A percentile compares a stretch with the other conserved stretches of the same genome.
Conservation (phyloP, 1,140 invertebrate genomes). For the Trachelipus rathkii region DNA sequence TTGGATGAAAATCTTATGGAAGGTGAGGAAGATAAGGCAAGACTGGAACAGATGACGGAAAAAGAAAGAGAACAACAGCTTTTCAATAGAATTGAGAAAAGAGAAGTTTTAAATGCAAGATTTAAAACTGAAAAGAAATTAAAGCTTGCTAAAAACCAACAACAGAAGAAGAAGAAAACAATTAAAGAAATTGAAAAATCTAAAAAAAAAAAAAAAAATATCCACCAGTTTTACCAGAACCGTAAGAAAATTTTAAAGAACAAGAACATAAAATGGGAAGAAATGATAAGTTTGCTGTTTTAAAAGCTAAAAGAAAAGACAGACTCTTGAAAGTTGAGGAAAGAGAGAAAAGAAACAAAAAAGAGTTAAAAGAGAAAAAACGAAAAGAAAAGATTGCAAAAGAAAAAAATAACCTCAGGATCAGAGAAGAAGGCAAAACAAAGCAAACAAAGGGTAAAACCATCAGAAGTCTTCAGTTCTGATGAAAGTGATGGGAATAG, state of each 20-base stretch:
- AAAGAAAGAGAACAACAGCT: slow-evolving; percentile 96
- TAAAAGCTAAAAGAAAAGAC: slow-evolving; percentile 86
- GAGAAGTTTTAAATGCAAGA: slow-evolving; percentile 85
- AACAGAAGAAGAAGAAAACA: slow-evolving; percentile 61
- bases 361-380: too few relatives aligned
- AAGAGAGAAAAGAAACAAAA: slow-evolving; percentile 40
- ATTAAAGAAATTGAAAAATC: neutral
- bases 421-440: neutral
- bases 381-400: slow-evolving; percentile 39
- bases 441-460: too few relatives aligned
- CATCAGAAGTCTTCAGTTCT: slow-evolving; percentile 85
- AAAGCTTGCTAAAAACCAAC: slow-evolving; percentile 74
- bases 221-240: slow-evolving; percentile 58
- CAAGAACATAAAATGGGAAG: slow-evolving; percentile 73
- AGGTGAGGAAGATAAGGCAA: slow-evolving; percentile 86
- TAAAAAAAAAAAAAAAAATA: slow-evolving; percentile 39
- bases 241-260: slow-evolving; percentile 83
- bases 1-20: slow-evolving; percentile 97
- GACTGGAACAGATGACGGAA: slow-evolving; percentile 87
- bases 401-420: slow-evolving; percentile 10
- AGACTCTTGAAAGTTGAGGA: slow-evolving; percentile 56
- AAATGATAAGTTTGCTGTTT: slow-evolving; percentile 84
- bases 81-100: slow-evolving; percentile 89
- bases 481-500: slow-evolving; percentile 84
- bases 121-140: slow-evolving; percentile 97